Percentiles rank a stretch among this genome's conserved stretches.
phyloP scores from a whole-genome alignment of 2,888 invertebrate species.

The Dendrolimus pini region DNA sequence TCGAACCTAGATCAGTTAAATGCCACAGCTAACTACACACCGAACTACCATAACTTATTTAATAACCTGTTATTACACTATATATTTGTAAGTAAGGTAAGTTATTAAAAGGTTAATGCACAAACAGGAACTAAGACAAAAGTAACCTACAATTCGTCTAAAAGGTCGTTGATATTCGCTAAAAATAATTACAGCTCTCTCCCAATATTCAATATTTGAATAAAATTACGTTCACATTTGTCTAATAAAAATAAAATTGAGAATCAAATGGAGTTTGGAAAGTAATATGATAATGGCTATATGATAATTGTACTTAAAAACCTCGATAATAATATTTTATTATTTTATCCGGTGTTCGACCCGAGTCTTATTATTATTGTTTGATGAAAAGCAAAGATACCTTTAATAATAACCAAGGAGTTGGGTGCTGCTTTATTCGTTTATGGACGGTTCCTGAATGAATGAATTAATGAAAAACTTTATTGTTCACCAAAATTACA shows the following conservation, averaged over 20 bases:
- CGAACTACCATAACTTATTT: too few relatives aligned
- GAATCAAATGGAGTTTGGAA: constrained; percentile 2
- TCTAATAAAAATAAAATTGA: constrained; percentile 3
- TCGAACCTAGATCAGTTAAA: too few relatives aligned
- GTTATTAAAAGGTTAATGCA: not conserved
- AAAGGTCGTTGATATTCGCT: not conserved
- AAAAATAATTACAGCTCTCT: not conserved
- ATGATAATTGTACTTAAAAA: not conserved
- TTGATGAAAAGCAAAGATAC: too few relatives aligned
- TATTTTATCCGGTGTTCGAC: not conserved
- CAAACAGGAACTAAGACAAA: not conserved
- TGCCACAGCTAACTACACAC: too few relatives aligned
- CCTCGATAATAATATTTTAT: not conserved
- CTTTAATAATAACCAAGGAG: too few relatives aligned
- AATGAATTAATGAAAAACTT: too few relatives aligned
- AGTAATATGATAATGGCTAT: not conserved
- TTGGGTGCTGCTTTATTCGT: too few relatives aligned
- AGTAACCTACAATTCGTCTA: not conserved
- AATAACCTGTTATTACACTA: too few relatives aligned
- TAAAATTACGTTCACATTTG: not conserved
- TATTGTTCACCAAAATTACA: too few relatives aligned
- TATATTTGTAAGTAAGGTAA: too few relatives aligned
- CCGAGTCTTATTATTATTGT: not conserved
- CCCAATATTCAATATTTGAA: not conserved
- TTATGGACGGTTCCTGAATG: too few relatives aligned